These are phyloP conservation scores for Helicolenus hilgendorfi DNA, from an alignment of 2,797 vertebrate genomes.

Conservation along the genomic window DNA sequence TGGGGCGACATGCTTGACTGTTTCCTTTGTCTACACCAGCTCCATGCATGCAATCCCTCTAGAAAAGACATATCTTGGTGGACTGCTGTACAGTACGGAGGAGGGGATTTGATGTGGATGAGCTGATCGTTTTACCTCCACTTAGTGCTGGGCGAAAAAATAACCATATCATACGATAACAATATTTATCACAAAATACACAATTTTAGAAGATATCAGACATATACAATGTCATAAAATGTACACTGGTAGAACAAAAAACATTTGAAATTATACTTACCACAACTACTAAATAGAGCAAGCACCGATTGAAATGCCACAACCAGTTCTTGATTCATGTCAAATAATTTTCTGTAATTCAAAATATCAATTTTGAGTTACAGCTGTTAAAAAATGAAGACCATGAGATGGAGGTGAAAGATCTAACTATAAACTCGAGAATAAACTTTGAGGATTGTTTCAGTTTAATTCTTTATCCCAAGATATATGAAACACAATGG, in stretches of 20 bases:
- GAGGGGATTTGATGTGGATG: background rate
- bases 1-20: slow-evolving; percentile 52
- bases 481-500: background rate
- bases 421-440: background rate
- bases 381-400: background rate
- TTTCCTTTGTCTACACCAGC: slow-evolving; percentile 56
- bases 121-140: slow-evolving; percentile 33
- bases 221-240: background rate
- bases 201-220: background rate
- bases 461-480: background rate
- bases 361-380: background rate
- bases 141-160: slow-evolving; percentile 24
- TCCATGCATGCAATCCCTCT: slow-evolving; percentile 68
- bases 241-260: background rate
- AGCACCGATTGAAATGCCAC: background rate
- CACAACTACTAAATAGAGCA: background rate
- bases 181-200: slow-evolving; percentile 9
- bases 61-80: slow-evolving; percentile 16
- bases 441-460: background rate
- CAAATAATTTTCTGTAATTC: background rate
- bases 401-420: background rate
- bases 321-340: background rate
- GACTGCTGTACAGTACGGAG: slow-evolving; percentile 21
- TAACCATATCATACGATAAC: background rate
- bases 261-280: background rate